phyloP scores from a whole-genome alignment of 2,113 vertebrate species.

The Sylvia atricapilla region DNA sequence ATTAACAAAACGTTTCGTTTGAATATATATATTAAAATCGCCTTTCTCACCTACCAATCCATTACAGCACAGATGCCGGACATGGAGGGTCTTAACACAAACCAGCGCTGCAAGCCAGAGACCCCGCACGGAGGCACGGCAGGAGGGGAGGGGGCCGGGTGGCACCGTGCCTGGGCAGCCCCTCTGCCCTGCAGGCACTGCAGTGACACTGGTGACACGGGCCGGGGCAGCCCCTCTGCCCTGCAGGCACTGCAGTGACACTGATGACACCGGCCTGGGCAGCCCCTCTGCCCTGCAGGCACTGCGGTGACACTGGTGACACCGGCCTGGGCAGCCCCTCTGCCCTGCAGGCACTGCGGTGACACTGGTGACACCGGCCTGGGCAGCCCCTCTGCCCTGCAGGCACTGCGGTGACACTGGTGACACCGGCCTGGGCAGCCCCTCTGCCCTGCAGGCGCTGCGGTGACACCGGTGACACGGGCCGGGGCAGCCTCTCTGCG shows the following conservation, averaged over 20 bases:
- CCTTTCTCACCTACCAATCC: neutral
- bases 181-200: neutral
- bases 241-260: fast-evolving
- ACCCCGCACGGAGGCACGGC: fast-evolving
- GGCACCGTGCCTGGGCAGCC: neutral
- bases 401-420: neutral
- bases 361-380: fast-evolving
- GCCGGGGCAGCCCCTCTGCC: no score
- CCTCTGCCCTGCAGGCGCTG: neutral
- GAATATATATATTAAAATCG: neutral
- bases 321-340: no score
- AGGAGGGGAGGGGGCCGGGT: fast-evolving
- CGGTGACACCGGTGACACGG: fast-evolving
- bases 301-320: neutral
- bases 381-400: no score
- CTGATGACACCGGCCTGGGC: fast-evolving
- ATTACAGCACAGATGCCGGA: fast-evolving
- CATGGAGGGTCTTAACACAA: fast-evolving
- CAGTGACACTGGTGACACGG: fast-evolving
- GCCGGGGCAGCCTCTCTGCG: no score
- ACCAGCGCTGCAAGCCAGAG: neutral
- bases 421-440: fast-evolving
- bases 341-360: fast-evolving
- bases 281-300: no score
- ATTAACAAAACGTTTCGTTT: neutral